Conservation (phyloP, 2,113 vertebrate genomes). For the Indicator indicator region DNA sequence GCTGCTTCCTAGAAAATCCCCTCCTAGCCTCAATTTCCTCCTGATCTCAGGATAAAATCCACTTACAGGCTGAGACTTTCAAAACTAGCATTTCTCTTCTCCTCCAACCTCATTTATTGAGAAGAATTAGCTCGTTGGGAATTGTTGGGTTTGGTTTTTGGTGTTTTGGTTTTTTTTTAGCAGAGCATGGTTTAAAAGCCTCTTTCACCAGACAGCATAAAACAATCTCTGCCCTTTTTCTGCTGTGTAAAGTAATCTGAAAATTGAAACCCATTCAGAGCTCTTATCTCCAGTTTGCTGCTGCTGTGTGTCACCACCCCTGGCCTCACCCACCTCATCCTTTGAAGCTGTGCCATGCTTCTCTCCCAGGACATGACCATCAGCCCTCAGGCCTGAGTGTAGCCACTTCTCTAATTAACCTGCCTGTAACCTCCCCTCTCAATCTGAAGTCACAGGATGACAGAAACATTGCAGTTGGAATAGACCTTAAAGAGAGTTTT, state of each 20-base stretch:
- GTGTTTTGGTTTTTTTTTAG: not conserved
- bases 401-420: not conserved
- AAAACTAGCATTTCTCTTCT: not conserved
- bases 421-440: fast-evolving
- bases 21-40: not conserved
- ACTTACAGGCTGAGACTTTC: not conserved
- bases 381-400: not conserved
- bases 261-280: not conserved
- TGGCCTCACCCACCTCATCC: not conserved
- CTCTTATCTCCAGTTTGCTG: not conserved
- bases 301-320: not conserved
- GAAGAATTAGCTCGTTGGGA: not conserved
- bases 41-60: not conserved
- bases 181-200: not conserved
- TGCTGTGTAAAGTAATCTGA: not conserved
- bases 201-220: not conserved
- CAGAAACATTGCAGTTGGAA: too few species aligned
- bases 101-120: not conserved
- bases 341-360: not conserved
- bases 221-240: not conserved
- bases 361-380: not conserved
- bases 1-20: not conserved
- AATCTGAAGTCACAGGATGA: not conserved
- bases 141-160: not conserved
- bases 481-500: too few species aligned